These are phyloP conservation scores for Caenorhabditis imperialis DNA, from an alignment of 2,888 invertebrate species.

Conservation along the genomic window DNA sequence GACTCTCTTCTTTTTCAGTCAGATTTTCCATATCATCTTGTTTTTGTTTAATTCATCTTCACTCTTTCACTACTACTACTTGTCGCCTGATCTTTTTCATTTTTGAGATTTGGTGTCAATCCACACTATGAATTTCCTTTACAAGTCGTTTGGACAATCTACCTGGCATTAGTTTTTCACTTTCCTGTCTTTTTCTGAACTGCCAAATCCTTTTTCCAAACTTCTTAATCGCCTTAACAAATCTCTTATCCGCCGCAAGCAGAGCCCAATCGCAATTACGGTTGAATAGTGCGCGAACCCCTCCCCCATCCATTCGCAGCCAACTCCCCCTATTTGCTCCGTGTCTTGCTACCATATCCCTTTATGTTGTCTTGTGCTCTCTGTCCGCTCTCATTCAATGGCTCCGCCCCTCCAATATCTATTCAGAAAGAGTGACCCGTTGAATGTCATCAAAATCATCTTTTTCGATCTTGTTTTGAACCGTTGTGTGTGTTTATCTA, in stretches of 20 bases:
- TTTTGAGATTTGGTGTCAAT: constrained; percentile 30
- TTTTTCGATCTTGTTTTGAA: constrained; percentile 1
- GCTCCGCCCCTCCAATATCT: constrained; percentile 42
- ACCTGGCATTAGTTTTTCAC: too few relatives aligned
- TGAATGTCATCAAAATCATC: not conserved
- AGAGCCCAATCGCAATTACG: constrained; percentile 35
- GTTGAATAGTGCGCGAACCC: constrained; percentile 48
- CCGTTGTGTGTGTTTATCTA: constrained; percentile 1
- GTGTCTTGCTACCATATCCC: constrained; percentile 47
- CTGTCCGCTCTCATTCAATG: constrained; percentile 9
- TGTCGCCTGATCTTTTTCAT: constrained; percentile 40
- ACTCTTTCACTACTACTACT: constrained; percentile 29
- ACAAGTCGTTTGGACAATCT: too few relatives aligned
- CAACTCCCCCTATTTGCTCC: constrained; percentile 39
- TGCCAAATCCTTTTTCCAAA: constrained; percentile 42
- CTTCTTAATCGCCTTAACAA: constrained; percentile 51
- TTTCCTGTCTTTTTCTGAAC: not conserved
- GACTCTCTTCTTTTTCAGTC: constrained; percentile 10
- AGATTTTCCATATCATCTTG: constrained; percentile 50
- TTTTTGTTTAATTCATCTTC: constrained; percentile 48
- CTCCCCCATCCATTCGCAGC: constrained; percentile 3
- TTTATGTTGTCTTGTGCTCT: constrained; percentile 5
- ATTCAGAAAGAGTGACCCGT: constrained; percentile 14
- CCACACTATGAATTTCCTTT: too few relatives aligned
- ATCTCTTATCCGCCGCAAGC: constrained; percentile 27